A percentile compares a stretch with the other conserved stretches of the same genome.
phyloP scores from a whole-genome alignment of 2,797 vertebrate species.

The Gobionotothen gibberifrons region DNA sequence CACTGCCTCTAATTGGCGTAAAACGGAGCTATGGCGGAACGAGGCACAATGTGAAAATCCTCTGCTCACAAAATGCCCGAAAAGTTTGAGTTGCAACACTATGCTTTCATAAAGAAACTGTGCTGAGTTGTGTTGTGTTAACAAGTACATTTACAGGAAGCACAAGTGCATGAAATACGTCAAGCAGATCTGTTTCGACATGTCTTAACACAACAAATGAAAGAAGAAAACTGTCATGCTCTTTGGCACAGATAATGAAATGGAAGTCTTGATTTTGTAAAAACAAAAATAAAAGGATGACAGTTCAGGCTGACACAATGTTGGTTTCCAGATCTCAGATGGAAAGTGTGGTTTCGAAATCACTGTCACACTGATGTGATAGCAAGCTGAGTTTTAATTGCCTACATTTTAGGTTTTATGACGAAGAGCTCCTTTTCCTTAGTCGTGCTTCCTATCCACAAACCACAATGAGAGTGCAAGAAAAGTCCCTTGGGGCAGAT shows the following conservation, averaged over 20 bases:
- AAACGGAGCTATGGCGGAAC: slow-evolving; percentile 13
- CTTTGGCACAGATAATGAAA: slow-evolving; percentile 70
- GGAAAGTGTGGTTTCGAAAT: slow-evolving; percentile 43
- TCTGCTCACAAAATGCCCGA: background rate
- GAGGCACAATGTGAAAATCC: slow-evolving; percentile 22
- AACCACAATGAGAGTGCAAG: slow-evolving; percentile 30
- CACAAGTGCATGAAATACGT: background rate
- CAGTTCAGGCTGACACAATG: slow-evolving; percentile 43
- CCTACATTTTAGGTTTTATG: slow-evolving; percentile 52
- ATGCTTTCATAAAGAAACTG: background rate
- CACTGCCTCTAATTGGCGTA: slow-evolving; percentile 61
- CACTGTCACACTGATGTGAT: slow-evolving; percentile 35
- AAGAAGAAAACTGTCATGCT: slow-evolving; percentile 18
- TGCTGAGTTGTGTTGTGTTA: background rate
- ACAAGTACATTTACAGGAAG: background rate
- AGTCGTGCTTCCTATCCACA: slow-evolving; percentile 44
- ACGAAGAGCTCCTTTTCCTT: slow-evolving; percentile 29
- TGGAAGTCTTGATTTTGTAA: slow-evolving; percentile 57
- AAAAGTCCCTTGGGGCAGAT: slow-evolving; percentile 42
- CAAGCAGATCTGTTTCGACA: slow-evolving; percentile 7
- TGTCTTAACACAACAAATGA: slow-evolving; percentile 27
- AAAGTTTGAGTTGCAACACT: background rate
- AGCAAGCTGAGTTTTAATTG: slow-evolving; percentile 57
- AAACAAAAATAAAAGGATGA: slow-evolving; percentile 27
- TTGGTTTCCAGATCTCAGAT: slow-evolving; percentile 27